phyloP scores from a whole-genome alignment of 1,140 invertebrate species.

The Hylaeus volcanicus region DNA sequence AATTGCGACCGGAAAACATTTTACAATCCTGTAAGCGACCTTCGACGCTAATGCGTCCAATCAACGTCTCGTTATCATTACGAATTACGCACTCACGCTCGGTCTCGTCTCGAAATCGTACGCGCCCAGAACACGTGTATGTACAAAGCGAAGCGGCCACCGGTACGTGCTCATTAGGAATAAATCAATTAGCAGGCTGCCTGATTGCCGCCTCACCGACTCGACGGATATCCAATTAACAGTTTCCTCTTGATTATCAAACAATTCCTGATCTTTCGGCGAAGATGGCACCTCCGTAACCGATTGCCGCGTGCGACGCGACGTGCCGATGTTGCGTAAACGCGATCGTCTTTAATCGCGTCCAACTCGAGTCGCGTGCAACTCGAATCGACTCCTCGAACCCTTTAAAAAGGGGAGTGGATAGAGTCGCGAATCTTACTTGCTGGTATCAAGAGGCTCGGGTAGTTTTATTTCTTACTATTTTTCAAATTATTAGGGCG shows the following conservation, averaged over 20 bases:
- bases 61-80: conserved; percentile 52
- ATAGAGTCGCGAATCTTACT: no score
- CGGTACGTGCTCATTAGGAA: conserved; percentile 56
- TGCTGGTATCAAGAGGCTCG: no score
- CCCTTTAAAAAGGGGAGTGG: no score
- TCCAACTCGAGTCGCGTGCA: neutral
- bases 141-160: conserved; percentile 42
- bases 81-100: conserved; percentile 33
- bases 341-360: neutral
- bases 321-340: neutral
- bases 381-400: no score
- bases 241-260: conserved; percentile 50
- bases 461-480: no score
- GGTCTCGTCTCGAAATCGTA: conserved; percentile 35
- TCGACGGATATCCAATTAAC: conserved; percentile 54
- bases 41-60: conserved; percentile 31
- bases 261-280: conserved; percentile 41
- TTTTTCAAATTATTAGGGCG: no score
- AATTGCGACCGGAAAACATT: conserved; percentile 1
- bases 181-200: conserved; percentile 61
- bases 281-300: neutral
- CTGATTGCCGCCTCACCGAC: conserved; percentile 56
- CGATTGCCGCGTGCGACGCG: no score
- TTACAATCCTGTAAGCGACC: neutral
- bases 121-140: conserved; percentile 15